These are phyloP conservation scores for Caenorhabditis sp. DNA, from an alignment of 2,888 invertebrate species.

Conservation along the genomic window DNA sequence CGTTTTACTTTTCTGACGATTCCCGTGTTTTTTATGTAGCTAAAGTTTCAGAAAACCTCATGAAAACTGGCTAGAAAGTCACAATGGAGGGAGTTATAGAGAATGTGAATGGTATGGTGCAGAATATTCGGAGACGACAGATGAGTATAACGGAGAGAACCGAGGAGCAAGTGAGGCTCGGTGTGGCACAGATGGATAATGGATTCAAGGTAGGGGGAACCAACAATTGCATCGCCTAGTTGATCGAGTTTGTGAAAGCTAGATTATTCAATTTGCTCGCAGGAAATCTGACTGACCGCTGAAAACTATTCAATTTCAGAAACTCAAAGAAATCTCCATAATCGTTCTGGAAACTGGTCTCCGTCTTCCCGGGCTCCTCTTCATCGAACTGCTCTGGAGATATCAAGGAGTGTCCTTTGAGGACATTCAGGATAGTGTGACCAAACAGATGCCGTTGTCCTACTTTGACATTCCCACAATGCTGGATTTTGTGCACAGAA, in stretches of 20 bases:
- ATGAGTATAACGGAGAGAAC: constrained; percentile 49
- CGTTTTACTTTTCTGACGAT: constrained; percentile 4
- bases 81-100: constrained; percentile 38
- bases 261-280: background rate
- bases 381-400: constrained; percentile 79
- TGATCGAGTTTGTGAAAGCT: background rate
- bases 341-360: constrained; percentile 43
- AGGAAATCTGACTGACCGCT: too few species aligned
- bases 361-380: constrained; percentile 75
- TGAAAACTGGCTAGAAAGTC: background rate
- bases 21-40: background rate
- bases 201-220: constrained; percentile 58
- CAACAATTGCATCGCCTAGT: too few species aligned
- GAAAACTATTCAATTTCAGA: constrained; percentile 46
- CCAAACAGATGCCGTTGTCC: constrained; percentile 60
- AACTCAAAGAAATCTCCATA: constrained; percentile 46
- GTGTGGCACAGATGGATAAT: constrained; percentile 57
- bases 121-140: constrained; percentile 33
- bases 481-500: constrained; percentile 79
- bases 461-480: constrained; percentile 77
- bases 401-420: constrained; percentile 74
- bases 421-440: constrained; percentile 72
- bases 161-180: constrained; percentile 44
- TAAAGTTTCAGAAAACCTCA: background rate
- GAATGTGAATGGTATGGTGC: constrained; percentile 27